A percentile compares a stretch with the other conserved stretches of the same genome.
phyloP scores from a whole-genome alignment of 2,888 invertebrate species.

The Diarsia rubi region DNA sequence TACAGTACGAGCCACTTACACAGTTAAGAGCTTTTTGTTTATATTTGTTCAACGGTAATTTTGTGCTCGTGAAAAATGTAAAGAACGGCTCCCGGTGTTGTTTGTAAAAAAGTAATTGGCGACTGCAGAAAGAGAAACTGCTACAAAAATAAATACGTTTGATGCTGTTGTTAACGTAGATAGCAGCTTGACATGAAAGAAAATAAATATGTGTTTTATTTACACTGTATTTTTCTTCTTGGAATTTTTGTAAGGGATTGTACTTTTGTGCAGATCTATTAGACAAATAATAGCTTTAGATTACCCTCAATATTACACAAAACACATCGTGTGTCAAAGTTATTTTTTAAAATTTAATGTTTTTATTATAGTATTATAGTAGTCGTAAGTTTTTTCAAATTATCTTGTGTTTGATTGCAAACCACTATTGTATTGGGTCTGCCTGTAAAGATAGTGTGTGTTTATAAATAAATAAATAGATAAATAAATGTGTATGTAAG shows the following conservation, averaged over 20 bases:
- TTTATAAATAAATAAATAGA: too few species aligned
- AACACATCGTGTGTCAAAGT: too few species aligned
- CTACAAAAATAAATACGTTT: constrained; percentile 29
- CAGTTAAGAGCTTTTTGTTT: constrained; percentile 71
- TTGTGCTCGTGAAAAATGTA: constrained; percentile 62
- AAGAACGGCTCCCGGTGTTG: constrained; percentile 51
- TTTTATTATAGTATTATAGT: too few species aligned
- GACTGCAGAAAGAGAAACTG: constrained; percentile 31
- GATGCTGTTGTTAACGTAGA: constrained; percentile 29
- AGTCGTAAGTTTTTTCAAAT: too few species aligned
- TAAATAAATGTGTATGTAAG: not conserved
- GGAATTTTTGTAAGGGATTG: not conserved
- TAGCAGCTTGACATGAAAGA: not conserved
- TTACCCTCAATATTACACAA: not conserved
- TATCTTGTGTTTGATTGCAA: too few species aligned
- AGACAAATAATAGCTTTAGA: not conserved
- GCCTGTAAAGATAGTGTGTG: too few species aligned
- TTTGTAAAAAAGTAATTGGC: constrained; percentile 54
- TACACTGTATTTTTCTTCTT: constrained; percentile 7
- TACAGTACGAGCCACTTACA: constrained; percentile 71
- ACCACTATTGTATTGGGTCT: too few species aligned
- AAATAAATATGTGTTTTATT: constrained; percentile 32
- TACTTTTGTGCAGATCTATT: not conserved
- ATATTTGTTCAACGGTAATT: constrained; percentile 67
- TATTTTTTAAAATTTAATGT: too few species aligned